Percentiles rank a stretch among this genome's conserved stretches.
Evolutionary conservation across 2,113 vertebrate species (phyloP).

Genomic region (Ailurus styani): DNA sequence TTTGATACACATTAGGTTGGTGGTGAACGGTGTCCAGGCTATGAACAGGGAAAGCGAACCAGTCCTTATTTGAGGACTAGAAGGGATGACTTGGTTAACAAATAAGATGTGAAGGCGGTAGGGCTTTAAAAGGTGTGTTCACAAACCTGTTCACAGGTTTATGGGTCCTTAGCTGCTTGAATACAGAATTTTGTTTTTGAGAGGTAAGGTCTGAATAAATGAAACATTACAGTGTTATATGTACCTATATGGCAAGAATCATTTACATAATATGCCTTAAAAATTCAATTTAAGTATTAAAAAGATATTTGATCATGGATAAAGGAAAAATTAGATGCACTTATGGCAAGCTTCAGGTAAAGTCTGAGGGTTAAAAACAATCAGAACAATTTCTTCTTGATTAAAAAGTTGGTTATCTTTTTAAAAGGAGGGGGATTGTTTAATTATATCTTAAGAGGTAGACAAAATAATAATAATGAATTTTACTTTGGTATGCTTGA

Average conservation of each 20-base stretch:
- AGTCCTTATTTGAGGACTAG: background rate
- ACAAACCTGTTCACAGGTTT: background rate
- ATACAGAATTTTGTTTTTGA: background rate
- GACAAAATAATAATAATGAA: background rate
- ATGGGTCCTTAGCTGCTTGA: background rate
- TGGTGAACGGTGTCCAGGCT: background rate
- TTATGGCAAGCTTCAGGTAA: background rate
- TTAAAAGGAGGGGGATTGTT: background rate
- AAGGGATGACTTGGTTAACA: background rate
- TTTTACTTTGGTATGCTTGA: conserved; percentile 21
- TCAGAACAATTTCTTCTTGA: conserved; percentile 7
- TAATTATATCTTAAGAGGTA: background rate
- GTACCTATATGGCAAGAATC: background rate
- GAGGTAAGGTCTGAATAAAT: background rate
- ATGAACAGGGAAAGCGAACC: background rate
- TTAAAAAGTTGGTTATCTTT: background rate
- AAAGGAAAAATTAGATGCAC: background rate
- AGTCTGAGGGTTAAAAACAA: background rate
- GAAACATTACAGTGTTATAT: background rate
- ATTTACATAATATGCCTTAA: background rate
- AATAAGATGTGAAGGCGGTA: background rate
- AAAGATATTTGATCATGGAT: background rate
- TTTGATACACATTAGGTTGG: background rate
- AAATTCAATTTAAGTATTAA: background rate
- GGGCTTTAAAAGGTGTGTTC: background rate